Evolutionary conservation across 1,140 invertebrate genomes (phyloP).

Genomic region (Diorhabda carinulata): DNA sequence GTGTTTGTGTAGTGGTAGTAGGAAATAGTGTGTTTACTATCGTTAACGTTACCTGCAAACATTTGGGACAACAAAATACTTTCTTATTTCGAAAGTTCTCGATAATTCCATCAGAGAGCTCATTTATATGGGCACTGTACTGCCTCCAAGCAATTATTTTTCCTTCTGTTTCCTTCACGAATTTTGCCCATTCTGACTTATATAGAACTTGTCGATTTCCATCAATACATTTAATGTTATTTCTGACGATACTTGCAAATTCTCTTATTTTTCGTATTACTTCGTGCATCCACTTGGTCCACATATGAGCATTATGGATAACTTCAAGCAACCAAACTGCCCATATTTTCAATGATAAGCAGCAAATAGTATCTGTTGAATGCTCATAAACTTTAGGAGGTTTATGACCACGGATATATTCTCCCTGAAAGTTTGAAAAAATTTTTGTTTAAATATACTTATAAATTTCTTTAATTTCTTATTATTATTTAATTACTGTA

Average conservation of each 20-base stretch:
- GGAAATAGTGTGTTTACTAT: too few relatives aligned
- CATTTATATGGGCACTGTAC: constrained; percentile 39
- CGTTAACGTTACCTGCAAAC: constrained; percentile 26
- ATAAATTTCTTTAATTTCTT: too few relatives aligned
- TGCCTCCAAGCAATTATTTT: constrained; percentile 36
- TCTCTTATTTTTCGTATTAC: constrained; percentile 34
- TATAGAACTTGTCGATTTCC: constrained; percentile 30
- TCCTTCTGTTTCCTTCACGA: constrained; percentile 33
- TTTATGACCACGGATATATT: constrained; percentile 33
- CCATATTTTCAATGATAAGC: constrained; percentile 40
- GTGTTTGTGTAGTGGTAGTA: too few relatives aligned
- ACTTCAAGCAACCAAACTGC: constrained; percentile 40
- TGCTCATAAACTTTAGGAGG: constrained; percentile 35
- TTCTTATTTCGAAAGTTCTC: constrained; percentile 34
- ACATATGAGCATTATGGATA: constrained; percentile 39
- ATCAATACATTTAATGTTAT: constrained; percentile 27
- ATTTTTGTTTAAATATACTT: too few relatives aligned
- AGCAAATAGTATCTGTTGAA: constrained; percentile 35
- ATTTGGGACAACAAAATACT: constrained; percentile 39
- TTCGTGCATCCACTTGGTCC: constrained; percentile 39
- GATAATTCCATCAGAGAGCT: constrained; percentile 34
- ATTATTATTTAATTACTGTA: too few relatives aligned
- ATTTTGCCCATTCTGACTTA: constrained; percentile 38
- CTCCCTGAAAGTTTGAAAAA: not conserved
- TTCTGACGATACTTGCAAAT: constrained; percentile 31